phyloP scores from a whole-genome alignment of 2,888 invertebrate species.

The Drosophila koepferae region DNA sequence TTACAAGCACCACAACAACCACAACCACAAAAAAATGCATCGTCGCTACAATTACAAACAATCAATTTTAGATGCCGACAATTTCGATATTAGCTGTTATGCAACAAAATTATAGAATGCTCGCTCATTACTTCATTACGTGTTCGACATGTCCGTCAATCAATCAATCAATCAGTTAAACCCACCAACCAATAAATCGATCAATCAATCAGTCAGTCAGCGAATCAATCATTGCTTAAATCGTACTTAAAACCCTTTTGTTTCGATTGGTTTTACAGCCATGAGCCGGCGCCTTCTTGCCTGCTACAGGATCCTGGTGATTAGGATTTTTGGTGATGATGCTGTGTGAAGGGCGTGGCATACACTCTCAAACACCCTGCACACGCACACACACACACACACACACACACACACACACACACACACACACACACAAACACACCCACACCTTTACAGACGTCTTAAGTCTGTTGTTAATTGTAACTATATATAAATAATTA shows the following conservation, averaged over 20 bases:
- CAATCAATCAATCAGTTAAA: conserved; percentile 27
- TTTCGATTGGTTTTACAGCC: conserved; percentile 78
- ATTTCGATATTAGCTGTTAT: conserved; percentile 38
- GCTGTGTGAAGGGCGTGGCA: conserved; percentile 34
- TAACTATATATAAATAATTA: conserved; percentile 47
- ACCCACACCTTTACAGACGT: conserved; percentile 10
- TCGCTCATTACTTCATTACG: conserved; percentile 44
- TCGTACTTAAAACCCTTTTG: conserved; percentile 67
- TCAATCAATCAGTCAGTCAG: conserved; percentile 24
- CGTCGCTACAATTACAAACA: conserved; percentile 45
- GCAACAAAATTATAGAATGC: conserved; percentile 22
- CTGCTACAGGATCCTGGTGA: conserved; percentile 42
- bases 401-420: conserved; percentile 6
- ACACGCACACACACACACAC: conserved; percentile 6
- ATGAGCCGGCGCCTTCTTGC: conserved; percentile 50
- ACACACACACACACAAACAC: conserved; percentile 8
- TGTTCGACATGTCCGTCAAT: conserved; percentile 34
- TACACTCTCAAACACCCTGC: conserved; percentile 24
- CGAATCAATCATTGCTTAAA: conserved; percentile 55
- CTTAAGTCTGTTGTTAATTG: conserved; percentile 36
- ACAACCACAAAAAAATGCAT: conserved; percentile 52
- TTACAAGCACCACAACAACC: conserved; percentile 32
- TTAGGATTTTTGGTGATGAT: conserved; percentile 45
- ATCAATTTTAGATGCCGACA: conserved; percentile 25
- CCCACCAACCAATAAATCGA: conserved; percentile 24